phyloP scores from a whole-genome alignment of 2,888 invertebrate genomes.

The Tortricodes alternella region DNA sequence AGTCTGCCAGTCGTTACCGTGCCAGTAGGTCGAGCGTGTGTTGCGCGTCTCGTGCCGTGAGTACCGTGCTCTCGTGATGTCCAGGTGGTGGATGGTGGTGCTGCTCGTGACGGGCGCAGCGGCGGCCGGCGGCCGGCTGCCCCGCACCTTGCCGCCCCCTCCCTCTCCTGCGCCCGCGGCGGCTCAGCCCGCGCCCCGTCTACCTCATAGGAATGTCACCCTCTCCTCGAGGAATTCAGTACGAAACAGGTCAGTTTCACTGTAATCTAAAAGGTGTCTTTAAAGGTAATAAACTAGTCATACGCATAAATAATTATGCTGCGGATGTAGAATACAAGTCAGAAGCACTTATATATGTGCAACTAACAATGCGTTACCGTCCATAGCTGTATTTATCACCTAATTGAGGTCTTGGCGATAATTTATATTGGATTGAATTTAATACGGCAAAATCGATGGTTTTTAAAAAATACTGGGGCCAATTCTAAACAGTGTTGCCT shows the following conservation, averaged over 20 bases:
- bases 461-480: no score
- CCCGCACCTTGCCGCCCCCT: slow-evolving; percentile 68
- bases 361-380: no score
- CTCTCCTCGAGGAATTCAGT: slow-evolving; percentile 70
- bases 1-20: slow-evolving; percentile 58
- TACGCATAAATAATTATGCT: neutral
- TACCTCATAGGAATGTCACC: slow-evolving; percentile 73
- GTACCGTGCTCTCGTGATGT: slow-evolving; percentile 61
- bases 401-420: no score
- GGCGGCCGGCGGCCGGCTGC: slow-evolving; percentile 71
- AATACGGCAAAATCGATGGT: no score
- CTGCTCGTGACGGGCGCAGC: slow-evolving; percentile 61
- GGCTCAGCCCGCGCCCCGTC: slow-evolving; percentile 75
- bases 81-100: slow-evolving; percentile 72
- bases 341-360: no score
- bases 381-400: no score
- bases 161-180: slow-evolving; percentile 83
- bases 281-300: no score
- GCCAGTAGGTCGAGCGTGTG: slow-evolving; percentile 64
- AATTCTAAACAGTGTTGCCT: no score
- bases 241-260: slow-evolving; percentile 72
- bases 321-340: no score
- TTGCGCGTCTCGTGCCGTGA: slow-evolving; percentile 56
- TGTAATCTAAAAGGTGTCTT: neutral
- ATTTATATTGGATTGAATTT: no score